phyloP scores from a whole-genome alignment of 2,113 vertebrate species.

The Chitala chitala region DNA sequence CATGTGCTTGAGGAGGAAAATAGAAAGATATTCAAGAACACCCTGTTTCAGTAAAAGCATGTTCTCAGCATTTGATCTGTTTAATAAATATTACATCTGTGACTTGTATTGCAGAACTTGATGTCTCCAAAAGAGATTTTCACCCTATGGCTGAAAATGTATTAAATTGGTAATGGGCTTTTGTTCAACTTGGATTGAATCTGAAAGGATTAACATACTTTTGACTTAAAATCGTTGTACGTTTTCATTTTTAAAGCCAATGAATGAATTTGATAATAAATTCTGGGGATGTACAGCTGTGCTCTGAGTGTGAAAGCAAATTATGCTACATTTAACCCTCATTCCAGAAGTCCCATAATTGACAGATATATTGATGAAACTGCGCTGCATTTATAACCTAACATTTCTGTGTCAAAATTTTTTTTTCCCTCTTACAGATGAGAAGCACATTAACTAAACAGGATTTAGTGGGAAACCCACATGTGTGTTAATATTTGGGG shows the following conservation, averaged over 20 bases:
- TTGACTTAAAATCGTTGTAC: slow-evolving; percentile 50
- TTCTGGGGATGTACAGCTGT: slow-evolving; percentile 53
- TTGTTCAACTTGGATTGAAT: slow-evolving; percentile 3
- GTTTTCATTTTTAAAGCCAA: slow-evolving; percentile 61
- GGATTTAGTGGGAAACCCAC: too few relatives aligned
- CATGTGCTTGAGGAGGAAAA: neutral
- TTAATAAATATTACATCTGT: neutral
- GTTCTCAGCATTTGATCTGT: neutral
- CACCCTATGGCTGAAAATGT: neutral
- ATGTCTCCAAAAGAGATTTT: neutral
- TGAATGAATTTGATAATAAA: slow-evolving; percentile 60
- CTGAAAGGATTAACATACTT: slow-evolving; percentile 21
- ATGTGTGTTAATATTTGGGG: too few relatives aligned
- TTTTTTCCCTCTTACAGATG: too few relatives aligned
- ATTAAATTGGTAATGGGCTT: neutral
- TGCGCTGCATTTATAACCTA: too few relatives aligned
- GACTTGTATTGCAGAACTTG: neutral
- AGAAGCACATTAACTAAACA: too few relatives aligned
- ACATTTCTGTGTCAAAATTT: too few relatives aligned
- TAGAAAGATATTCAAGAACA: neutral
- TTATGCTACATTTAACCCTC: slow-evolving; percentile 42
- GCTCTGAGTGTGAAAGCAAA: slow-evolving; percentile 58
- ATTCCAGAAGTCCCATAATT: neutral
- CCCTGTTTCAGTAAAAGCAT: neutral
- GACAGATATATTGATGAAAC: too few relatives aligned